Base-by-base conservation (phyloP, 2,888 invertebrate species). In the Exocentrus adspersus region DNA sequence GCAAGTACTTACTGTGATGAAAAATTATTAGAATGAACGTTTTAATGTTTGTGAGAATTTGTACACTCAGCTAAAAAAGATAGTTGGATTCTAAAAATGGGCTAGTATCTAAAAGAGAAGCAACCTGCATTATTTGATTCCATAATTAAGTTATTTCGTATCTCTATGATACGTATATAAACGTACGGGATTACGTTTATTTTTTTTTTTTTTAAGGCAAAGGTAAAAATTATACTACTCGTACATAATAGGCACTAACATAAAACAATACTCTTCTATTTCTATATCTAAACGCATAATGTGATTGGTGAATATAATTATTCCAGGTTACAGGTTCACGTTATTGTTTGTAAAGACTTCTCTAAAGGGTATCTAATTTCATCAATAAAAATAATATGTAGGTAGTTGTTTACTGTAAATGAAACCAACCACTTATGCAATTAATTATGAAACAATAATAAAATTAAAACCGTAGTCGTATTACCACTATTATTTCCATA, bases 231-330 rank as follows among this genome's bases (percentile, higher is more conserved):
- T 72, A 75, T 74, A 68, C 71, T 73, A 72, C n/a, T n/a, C n/a
- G n/a, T n/a, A n/a, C 63, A 67, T 60, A 70, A 74, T 75, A 76
- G 77, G 77, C 75, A 77, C 77, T 77, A 75, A 77, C 74, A 74
- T 75, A 77, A 77, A 77, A 46, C 32, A 57, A 46, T 52, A 60
- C 52, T 60, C 58, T 58, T 46, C 42, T 20, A 32, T 1, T 30
- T 46, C 57, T 57, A 57, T 30, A 21, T 32, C 57, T 57, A 57
- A 32, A 14, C 9, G 32, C 54, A 54, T 21, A 53, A 41, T 46
- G 57, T 57, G 57, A 46, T 46, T 60, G 41, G 46, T 30, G 20
- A 20, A 51, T 32, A 17, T 9, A 45, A 20, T 37, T 32, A n/a
- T n/a, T 45, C 52, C 30, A 14, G 14, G 20, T 37, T 37, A 7